A percentile compares a stretch with the other conserved stretches of the same genome.
phyloP scores from a whole-genome alignment of 1,140 invertebrate species.

The Xylocopa sonorina region DNA sequence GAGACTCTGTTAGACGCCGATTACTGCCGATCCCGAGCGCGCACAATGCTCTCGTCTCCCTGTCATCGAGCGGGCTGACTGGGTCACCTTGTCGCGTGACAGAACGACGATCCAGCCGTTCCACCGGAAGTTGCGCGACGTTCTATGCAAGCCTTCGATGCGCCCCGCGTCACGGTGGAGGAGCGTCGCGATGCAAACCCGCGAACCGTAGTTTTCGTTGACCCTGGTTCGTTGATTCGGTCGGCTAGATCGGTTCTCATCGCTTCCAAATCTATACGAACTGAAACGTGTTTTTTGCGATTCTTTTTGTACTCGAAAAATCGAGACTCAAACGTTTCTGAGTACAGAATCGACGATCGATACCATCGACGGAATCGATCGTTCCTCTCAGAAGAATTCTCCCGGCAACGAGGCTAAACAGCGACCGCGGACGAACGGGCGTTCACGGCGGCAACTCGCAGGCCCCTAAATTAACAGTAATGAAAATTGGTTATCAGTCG shows the following conservation, averaged over 20 bases:
- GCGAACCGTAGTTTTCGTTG: too few species aligned
- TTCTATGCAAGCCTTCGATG: neutral
- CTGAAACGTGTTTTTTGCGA: too few species aligned
- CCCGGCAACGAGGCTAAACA: neutral
- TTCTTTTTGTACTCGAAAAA: too few species aligned
- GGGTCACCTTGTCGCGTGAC: conserved; percentile 66
- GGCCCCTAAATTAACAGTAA: conserved; percentile 75
- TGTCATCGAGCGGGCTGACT: conserved; percentile 62
- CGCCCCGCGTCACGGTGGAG: neutral
- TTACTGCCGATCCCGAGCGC: conserved; percentile 59
- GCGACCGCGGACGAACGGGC: neutral
- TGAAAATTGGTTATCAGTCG: conserved; percentile 81
- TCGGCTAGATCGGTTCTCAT: too few species aligned
- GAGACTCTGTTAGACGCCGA: conserved; percentile 66
- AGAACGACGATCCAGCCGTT: conserved; percentile 48
- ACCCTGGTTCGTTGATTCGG: too few species aligned
- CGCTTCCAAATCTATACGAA: too few species aligned
- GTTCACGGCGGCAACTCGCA: conserved; percentile 26
- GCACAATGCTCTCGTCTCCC: conserved; percentile 59
- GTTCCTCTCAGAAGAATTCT: neutral
- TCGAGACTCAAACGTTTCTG: too few species aligned
- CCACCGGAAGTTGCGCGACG: conserved; percentile 46
- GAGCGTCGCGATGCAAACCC: neutral
- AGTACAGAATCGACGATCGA: too few species aligned
- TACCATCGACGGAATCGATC: neutral